Evolutionary conservation across 1,140 invertebrate species (phyloP).

Genomic region (Ceratina japonica): DNA sequence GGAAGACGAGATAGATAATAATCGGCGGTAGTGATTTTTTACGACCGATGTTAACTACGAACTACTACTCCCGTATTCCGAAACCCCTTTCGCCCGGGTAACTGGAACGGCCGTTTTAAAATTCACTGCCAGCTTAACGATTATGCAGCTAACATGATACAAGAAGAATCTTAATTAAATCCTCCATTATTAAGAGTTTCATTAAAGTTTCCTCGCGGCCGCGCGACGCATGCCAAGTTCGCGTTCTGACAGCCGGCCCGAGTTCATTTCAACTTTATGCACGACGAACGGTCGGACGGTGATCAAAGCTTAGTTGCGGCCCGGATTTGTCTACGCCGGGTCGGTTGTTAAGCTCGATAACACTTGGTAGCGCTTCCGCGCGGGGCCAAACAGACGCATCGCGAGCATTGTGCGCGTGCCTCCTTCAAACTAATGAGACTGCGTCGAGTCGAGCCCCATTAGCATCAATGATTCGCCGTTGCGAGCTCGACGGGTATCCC

Average conservation of each 20-base stretch:
- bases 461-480: constrained; percentile 7
- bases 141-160: too few species aligned
- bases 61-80: neutral
- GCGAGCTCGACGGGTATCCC: neutral
- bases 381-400: constrained; percentile 21
- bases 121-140: neutral
- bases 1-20: neutral
- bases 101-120: neutral
- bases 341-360: constrained; percentile 12
- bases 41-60: neutral
- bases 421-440: constrained; percentile 37
- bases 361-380: neutral
- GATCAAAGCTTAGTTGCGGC: too few species aligned
- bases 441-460: constrained; percentile 9
- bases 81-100: neutral
- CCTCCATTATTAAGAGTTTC: too few species aligned
- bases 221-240: too few species aligned
- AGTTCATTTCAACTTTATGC: neutral
- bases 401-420: constrained; percentile 19
- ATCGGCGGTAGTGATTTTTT: neutral
- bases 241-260: too few species aligned
- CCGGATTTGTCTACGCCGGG: neutral
- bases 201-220: too few species aligned
- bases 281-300: neutral
- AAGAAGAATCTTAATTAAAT: too few species aligned